Percentiles rank a stretch among this genome's conserved stretches.
phyloP scores from a whole-genome alignment of 2,888 invertebrate species.

The Eretmocerus hayati region DNA sequence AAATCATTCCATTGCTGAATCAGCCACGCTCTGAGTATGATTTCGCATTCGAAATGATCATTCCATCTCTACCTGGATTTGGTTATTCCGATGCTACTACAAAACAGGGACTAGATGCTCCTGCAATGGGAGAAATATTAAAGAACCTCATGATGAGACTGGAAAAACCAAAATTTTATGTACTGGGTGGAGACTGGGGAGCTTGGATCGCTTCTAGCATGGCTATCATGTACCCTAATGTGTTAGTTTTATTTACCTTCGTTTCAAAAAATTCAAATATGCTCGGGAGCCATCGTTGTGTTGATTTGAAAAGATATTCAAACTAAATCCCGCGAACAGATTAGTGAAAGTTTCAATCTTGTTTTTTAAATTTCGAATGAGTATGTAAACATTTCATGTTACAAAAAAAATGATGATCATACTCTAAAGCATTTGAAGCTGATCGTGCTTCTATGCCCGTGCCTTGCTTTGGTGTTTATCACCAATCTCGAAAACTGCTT shows the following conservation, averaged over 20 bases:
- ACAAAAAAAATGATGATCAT: too few relatives aligned
- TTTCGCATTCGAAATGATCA: conserved; percentile 60
- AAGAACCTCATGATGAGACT: conserved; percentile 65
- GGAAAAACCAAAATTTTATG: conserved; percentile 58
- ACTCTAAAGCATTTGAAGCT: too few relatives aligned
- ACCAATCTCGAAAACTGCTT: too few relatives aligned
- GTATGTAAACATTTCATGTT: too few relatives aligned
- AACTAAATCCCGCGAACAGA: too few relatives aligned
- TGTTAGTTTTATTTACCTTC: not conserved
- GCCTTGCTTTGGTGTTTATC: too few relatives aligned
- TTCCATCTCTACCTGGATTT: conserved; percentile 45
- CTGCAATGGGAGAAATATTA: conserved; percentile 55
- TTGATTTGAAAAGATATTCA: not conserved
- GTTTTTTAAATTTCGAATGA: too few relatives aligned
- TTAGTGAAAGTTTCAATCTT: too few relatives aligned
- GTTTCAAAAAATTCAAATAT: not conserved
- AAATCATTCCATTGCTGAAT: conserved; percentile 59
- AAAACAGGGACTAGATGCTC: conserved; percentile 55
- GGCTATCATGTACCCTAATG: conserved; percentile 58
- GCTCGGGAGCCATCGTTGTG: not conserved
- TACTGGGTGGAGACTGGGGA: conserved; percentile 82
- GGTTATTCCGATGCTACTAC: conserved; percentile 52
- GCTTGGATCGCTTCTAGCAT: conserved; percentile 56
- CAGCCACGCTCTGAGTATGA: conserved; percentile 47
- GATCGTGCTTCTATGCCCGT: too few relatives aligned